Evolutionary conservation across 37 sponge, comb jelly and placozoan species (phyloP), one percentile per base, ranked within the genome.

Genomic region (Lycopodina hypogea): DNA sequence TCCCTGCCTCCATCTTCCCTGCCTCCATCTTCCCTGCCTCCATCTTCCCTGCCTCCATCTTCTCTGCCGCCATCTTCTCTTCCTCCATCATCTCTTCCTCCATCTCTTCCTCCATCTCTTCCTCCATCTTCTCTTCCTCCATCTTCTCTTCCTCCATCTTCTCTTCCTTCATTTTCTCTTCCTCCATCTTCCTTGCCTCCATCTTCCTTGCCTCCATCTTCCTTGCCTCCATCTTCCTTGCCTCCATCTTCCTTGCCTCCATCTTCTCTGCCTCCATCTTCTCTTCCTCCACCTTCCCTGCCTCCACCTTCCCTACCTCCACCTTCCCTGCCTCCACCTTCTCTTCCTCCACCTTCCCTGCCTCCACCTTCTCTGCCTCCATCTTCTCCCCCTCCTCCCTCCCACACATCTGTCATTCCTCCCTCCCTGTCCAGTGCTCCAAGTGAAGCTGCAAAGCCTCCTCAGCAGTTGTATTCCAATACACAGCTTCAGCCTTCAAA

Each of bases 231-330:
- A n/a, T n/a, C n/a, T n/a, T n/a, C n/a, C n/a, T n/a, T n/a, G n/a
- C n/a, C n/a, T n/a, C n/a, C n/a, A n/a, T n/a, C n/a, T n/a, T n/a
- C n/a, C n/a, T n/a, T n/a, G n/a, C n/a, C n/a, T n/a, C 55, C 55
- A 73, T 50, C 29, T 12, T 50, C 26, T 24, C 74, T 19, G 11
- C 74, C 50, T 22, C 64, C 64, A 15, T 28, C 11, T 9, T 9
- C 76, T n/a, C 76, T 39, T n/a, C 40, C 76, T 17, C 76, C 76
- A 76, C 40, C 42, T 69, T 42, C 71, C 48, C 71, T 34, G 23
- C 71, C 42, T 30, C 57, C 9, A 73, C n/a, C n/a, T n/a, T n/a
- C n/a, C n/a, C n/a, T n/a, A n/a, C n/a, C n/a, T n/a, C n/a, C n/a
- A n/a, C n/a, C 34, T 73, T 9, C 29, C 7, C 17, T 29, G 18